These are phyloP conservation scores for Gephyroberyx darwinii DNA, from an alignment of 2,797 vertebrate genomes.

Conservation along the genomic window DNA sequence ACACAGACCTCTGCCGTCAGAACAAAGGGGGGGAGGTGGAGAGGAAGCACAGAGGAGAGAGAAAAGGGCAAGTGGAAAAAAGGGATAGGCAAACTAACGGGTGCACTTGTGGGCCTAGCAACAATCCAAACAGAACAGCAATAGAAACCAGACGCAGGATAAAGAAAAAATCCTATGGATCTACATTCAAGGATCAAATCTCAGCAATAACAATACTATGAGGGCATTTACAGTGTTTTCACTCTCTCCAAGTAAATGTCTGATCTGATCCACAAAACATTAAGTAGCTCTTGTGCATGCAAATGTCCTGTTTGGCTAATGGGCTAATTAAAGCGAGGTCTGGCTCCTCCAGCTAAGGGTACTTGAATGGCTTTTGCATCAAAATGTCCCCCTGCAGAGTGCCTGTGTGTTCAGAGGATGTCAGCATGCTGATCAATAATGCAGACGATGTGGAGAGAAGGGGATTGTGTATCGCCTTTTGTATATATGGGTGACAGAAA, in stretches of 20 bases:
- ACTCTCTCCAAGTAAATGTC: constrained; percentile 15
- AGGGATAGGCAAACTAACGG: constrained; percentile 44
- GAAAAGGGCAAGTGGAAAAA: constrained; percentile 38
- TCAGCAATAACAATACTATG: constrained; percentile 15
- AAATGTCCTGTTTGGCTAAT: constrained; percentile 52
- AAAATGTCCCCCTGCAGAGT: constrained; percentile 65
- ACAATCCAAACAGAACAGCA: constrained; percentile 74
- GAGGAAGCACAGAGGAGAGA: constrained; percentile 20
- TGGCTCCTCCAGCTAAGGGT: constrained; percentile 50
- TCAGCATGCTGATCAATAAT: constrained; percentile 80
- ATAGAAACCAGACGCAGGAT: constrained; percentile 49
- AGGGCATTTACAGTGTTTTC: constrained; percentile 27
- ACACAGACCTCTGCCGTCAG: constrained; percentile 47
- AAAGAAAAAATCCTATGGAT: constrained; percentile 23
- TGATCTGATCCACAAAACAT: constrained; percentile 24
- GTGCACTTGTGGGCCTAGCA: constrained; percentile 67
- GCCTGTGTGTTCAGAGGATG: constrained; percentile 64
- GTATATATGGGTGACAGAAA: constrained; percentile 69
- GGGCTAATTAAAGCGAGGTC: constrained; percentile 62
- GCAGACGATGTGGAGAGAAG: constrained; percentile 73
- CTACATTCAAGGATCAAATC: constrained; percentile 12
- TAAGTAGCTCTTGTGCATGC: constrained; percentile 54
- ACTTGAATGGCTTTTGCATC: constrained; percentile 65
- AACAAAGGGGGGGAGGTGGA: constrained; percentile 20
- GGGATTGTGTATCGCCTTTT: constrained; percentile 74